phyloP scores from a whole-genome alignment of 2,797 vertebrate genomes.

The Alosa sapidissima region DNA sequence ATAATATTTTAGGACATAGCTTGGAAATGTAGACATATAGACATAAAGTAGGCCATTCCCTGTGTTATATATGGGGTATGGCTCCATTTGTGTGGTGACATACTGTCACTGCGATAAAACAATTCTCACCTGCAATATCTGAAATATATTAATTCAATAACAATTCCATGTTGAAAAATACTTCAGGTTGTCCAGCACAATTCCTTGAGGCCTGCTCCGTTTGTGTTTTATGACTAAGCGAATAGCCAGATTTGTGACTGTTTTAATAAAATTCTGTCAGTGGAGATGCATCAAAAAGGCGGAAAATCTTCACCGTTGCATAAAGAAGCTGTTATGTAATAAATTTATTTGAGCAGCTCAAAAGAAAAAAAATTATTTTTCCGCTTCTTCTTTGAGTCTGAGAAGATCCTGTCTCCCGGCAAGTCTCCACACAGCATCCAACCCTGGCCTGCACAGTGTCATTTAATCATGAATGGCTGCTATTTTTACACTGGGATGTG shows the following conservation, averaged over 20 bases:
- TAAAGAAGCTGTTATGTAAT: constrained; percentile 53
- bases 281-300: constrained; percentile 40
- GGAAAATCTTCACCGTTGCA: constrained; percentile 47
- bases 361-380: background rate
- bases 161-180: background rate
- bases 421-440: constrained; percentile 30
- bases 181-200: background rate
- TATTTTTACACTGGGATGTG: background rate
- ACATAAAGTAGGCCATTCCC: background rate
- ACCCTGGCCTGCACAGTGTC: background rate
- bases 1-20: background rate
- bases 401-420: constrained; percentile 43
- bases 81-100: background rate
- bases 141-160: background rate
- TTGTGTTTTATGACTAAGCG: background rate
- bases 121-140: background rate
- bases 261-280: constrained; percentile 47
- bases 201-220: background rate
- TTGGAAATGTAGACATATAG: background rate
- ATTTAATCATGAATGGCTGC: background rate
- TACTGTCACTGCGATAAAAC: background rate
- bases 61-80: background rate
- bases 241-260: background rate
- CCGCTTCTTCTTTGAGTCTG: constrained; percentile 35
- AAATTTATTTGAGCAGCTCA: constrained; percentile 53